These are phyloP conservation scores for Malurus splendens DNA, from an alignment of 2,797 vertebrate genomes.

Conservation along the genomic window DNA sequence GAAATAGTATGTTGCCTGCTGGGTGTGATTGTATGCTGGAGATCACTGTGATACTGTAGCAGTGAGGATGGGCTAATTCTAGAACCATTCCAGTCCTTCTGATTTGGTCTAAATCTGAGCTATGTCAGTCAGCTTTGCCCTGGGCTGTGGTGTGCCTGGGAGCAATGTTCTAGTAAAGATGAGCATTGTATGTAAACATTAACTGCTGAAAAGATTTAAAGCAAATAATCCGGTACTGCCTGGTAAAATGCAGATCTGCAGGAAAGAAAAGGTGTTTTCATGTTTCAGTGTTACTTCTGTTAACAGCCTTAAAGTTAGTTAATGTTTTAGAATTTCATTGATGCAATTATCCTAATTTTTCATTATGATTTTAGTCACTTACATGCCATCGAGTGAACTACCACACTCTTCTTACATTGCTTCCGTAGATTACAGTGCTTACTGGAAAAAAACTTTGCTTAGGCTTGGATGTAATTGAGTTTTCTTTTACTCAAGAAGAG, in stretches of 20 bases:
- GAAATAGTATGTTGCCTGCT: not conserved
- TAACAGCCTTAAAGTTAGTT: not conserved
- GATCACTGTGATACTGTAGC: not conserved
- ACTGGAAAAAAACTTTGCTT: not conserved
- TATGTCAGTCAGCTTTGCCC: not conserved
- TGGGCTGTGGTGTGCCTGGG: not conserved
- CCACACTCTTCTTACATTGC: not conserved
- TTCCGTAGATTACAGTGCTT: not conserved
- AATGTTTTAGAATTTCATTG: not conserved
- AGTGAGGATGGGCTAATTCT: not conserved
- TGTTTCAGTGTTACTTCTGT: not conserved
- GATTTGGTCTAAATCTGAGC: not conserved
- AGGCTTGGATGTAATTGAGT: not conserved
- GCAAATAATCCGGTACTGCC: not conserved
- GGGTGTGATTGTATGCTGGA: not conserved
- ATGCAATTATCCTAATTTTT: not conserved
- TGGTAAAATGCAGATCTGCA: not conserved
- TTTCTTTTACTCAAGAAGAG: not conserved
- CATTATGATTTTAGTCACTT: not conserved
- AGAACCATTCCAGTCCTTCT: not conserved
- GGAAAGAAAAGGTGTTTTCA: not conserved
- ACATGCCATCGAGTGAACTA: not conserved
- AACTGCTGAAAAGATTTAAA: not conserved
- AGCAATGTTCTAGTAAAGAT: not conserved
- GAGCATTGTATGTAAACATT: not conserved